Conservation (phyloP, 2,113 vertebrate species). For the Pollachius pollachius region DNA sequence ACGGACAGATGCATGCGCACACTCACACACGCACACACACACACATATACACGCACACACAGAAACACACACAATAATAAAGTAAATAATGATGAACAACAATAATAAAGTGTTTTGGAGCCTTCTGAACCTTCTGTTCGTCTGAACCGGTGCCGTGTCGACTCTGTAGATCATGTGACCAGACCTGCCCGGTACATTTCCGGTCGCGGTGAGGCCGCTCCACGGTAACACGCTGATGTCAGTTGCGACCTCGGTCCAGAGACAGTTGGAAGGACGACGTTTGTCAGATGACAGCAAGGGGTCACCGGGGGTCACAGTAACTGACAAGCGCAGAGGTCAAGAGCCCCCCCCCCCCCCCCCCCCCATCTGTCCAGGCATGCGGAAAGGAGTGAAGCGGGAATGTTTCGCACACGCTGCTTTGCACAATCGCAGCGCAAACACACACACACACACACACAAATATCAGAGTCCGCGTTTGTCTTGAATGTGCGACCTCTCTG, state of each 20-base stretch:
- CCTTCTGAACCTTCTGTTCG: too few species aligned
- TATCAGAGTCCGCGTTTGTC: slow-evolving; percentile 1
- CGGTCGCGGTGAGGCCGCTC: neutral
- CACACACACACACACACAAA: slow-evolving; percentile 23
- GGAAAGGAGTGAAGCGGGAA: slow-evolving; percentile 71
- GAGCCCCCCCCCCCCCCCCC: slow-evolving; percentile 29
- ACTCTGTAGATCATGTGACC: neutral
- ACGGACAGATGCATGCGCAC: neutral
- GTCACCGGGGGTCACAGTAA: slow-evolving; percentile 69
- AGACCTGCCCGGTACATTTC: slow-evolving; percentile 10
- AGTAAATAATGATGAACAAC: too few species aligned
- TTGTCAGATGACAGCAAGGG: slow-evolving; percentile 79
- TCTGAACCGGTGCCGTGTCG: too few species aligned
- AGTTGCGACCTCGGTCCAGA: slow-evolving; percentile 8
- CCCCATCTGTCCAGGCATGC: slow-evolving; percentile 74
- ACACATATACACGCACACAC: too few species aligned
- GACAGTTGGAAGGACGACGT: slow-evolving; percentile 77
- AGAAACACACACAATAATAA: too few species aligned
- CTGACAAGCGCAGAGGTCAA: slow-evolving; percentile 66
- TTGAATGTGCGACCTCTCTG: neutral
- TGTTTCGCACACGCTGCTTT: slow-evolving; percentile 14
- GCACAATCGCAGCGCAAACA: slow-evolving; percentile 2
- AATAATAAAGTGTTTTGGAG: too few species aligned
- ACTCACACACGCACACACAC: too few species aligned
- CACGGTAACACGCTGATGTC: slow-evolving; percentile 15